Evolutionary conservation across 2,797 vertebrate species (phyloP), one percentile per base, ranked within the genome.

Genomic region (Pelodytes ibericus): DNA sequence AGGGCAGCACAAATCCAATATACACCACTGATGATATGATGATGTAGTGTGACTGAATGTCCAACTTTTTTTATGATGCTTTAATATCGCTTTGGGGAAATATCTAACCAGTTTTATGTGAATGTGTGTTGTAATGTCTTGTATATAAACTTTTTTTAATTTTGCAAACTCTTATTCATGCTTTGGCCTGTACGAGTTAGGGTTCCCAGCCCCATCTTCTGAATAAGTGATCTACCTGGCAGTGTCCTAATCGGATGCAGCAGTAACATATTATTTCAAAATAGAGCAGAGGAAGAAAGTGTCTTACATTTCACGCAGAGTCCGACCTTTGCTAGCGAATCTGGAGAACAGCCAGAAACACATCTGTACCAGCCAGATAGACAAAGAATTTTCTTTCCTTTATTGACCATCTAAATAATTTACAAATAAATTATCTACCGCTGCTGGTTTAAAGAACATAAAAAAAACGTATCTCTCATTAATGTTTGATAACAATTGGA

Each of bases 381-480:
- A 77, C 33, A 72, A 60, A 56, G 72, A 24, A 27, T 66, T 72
- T 60, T 60, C 53, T 72, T 65, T 71, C 7, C 57, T 78, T 72
- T 68, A 72, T 72, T 78, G 62, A 72, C 30, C 56, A 59, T 59
- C 56, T 72, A 78, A 72, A 78, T 78, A 67, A 78, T 78, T 72
- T 53, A 78, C 69, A 68, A 61, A 72, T 67, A 72, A 68, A 60
- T 72, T 61, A 68, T 61, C 62, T 61, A 6, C 56, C 3, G 47
- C 30, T 53, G 61, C 61, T 39, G 39, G 39, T 59, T 49, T 59
- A 44, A n/a, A 60, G 61, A 65, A 59, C 75, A 77, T 77, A 72
- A 77, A 71, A 44, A 44, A 77, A 26, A 16, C 27, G 1, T 16
- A 53, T 10, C 51, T 57, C 61, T 66, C 51, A 72, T 77, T 59